Evolutionary conservation across 2,797 vertebrate genomes (phyloP).

Genomic region (Anguilla anguilla): DNA sequence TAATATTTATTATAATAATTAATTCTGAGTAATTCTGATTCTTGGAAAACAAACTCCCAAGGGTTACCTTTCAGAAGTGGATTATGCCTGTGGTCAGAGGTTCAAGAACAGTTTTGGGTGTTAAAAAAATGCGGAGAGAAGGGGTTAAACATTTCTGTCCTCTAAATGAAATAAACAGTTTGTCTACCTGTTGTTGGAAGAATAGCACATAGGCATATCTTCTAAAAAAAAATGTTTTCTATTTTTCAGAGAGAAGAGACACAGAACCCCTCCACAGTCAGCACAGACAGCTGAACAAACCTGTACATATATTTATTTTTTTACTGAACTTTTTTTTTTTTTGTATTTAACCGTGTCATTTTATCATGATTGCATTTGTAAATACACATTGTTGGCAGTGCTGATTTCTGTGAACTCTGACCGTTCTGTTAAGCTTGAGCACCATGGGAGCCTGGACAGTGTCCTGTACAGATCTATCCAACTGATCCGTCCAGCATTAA

Average conservation of each 20-base stretch:
- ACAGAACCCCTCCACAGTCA: slow-evolving; percentile 32
- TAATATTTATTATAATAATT: too few species aligned
- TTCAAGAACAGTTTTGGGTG: too few species aligned
- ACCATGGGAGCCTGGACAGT: not conserved
- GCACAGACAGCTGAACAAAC: slow-evolving; percentile 49
- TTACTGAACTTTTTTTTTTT: not conserved
- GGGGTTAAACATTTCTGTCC: not conserved
- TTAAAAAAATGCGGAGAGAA: too few species aligned
- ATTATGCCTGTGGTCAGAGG: too few species aligned
- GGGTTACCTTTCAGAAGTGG: too few species aligned
- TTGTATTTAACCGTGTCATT: not conserved
- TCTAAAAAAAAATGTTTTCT: slow-evolving; percentile 12
- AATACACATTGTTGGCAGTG: not conserved
- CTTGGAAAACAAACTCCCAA: too few species aligned
- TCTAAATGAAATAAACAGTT: not conserved
- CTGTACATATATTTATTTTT: slow-evolving; percentile 10
- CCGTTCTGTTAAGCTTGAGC: not conserved
- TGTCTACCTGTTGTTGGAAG: not conserved
- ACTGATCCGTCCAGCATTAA: not conserved
- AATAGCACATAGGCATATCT: not conserved
- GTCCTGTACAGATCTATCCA: not conserved
- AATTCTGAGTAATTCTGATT: not conserved
- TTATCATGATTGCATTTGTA: slow-evolving; percentile 19
- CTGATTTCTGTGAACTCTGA: not conserved
- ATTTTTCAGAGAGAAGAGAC: slow-evolving; percentile 68